Base-by-base conservation (phyloP, 1,140 invertebrate species). In the Homalodisca vitripennis region DNA sequence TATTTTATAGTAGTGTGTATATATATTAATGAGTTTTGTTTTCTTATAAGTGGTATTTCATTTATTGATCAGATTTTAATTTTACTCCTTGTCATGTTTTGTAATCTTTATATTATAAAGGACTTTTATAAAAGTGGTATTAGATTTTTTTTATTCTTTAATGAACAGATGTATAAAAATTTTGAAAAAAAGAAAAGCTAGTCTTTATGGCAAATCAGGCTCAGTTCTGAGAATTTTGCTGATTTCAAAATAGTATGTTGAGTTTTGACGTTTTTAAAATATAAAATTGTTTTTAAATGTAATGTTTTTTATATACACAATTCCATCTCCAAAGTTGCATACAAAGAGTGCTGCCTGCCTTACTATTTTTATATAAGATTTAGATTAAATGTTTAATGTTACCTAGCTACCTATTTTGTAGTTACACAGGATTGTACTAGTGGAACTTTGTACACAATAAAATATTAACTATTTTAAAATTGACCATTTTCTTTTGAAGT, bases 361-460 rank as follows among this genome's bases (percentile, higher is more conserved):
- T 60, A 60, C 55, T 60, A 60, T 60, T 60, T 60, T 60, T 60
- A 60, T 60, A 60, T 27, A 60, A 6, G 29, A 22, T n/a, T n/a
- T 27, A 60, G n/a, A 27, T 22, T 60, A 30, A 27, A 60, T 60
- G 55, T 60, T 60, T 14, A 13, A 13, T 60, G 24, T 60, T 29
- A 60, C 3, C 55, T 22, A 24, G 14, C 48, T 20, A 22, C 3
- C 48, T 51, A 22, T 51, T 20, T 14, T 51, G 22, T 3, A 20
- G 17, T 6, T 51, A 3, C 17, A 20, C 48, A n/a, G 17, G 14
- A 12, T 12, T 51, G 48, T 51, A 51, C 3, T 41, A 51, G 48
- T 20, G 48, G 48, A 22, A 10, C 48, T 51, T 51, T 51, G 48
- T 51, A 51, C 48, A 51, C 48, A 51, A 51, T 51, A 51, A 51